Conservation (phyloP, 2,888 invertebrate species). For the Apamea epomidion region DNA sequence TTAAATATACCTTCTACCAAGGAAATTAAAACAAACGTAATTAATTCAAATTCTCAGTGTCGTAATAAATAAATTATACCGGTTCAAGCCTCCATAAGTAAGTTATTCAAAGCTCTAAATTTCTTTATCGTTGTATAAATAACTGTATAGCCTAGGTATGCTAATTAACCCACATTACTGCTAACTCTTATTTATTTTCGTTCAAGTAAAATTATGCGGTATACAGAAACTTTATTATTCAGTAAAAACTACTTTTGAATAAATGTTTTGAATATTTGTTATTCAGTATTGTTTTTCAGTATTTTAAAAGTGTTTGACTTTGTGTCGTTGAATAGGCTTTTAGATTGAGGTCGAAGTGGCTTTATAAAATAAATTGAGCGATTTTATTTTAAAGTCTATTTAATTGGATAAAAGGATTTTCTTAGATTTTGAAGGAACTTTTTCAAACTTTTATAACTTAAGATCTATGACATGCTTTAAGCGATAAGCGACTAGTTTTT, state of each 20-base stretch:
- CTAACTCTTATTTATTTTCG: constrained; percentile 55
- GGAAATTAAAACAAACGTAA: constrained; percentile 55
- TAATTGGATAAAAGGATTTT: not conserved
- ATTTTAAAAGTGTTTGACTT: constrained; percentile 29
- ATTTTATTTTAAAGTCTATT: constrained; percentile 18
- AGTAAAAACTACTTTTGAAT: constrained; percentile 46
- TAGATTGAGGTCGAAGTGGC: constrained; percentile 12
- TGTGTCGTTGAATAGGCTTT: constrained; percentile 4
- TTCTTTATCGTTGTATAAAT: constrained; percentile 61
- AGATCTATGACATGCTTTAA: not conserved
- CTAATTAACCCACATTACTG: constrained; percentile 60
- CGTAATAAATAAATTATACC: constrained; percentile 63
- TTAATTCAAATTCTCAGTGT: constrained; percentile 59
- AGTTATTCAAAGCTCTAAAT: constrained; percentile 63
- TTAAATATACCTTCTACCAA: constrained; percentile 30
- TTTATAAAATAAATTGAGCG: constrained; percentile 22
- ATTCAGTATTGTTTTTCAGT: no score
- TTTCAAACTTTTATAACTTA: not conserved
- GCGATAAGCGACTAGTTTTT: not conserved
- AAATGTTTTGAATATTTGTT: constrained; percentile 22
- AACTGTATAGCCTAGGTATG: constrained; percentile 46
- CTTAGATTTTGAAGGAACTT: not conserved
- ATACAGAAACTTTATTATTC: constrained; percentile 45
- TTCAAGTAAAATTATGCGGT: constrained; percentile 46
- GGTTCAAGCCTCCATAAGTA: constrained; percentile 54